A percentile compares a stretch with the other conserved stretches of the same genome.
phyloP scores from a whole-genome alignment of 1,140 invertebrate genomes.

The Caenorhabditis tropicalis region DNA sequence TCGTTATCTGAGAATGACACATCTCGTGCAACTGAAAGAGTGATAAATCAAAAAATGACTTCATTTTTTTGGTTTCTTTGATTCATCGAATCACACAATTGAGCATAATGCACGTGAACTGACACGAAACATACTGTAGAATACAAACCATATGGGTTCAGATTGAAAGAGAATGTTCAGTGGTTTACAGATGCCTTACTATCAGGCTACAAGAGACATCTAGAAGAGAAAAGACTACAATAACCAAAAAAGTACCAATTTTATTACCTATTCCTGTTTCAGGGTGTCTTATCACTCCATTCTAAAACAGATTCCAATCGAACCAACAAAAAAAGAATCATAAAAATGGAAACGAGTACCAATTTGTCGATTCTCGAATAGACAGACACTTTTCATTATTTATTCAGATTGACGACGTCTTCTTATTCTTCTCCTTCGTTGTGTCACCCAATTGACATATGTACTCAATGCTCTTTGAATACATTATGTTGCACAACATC shows the following conservation, averaged over 20 bases:
- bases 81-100: background rate
- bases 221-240: no score
- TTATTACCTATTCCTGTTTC: background rate
- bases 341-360: background rate
- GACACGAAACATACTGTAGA: no score
- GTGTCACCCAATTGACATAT: background rate
- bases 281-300: background rate
- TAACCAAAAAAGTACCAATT: no score
- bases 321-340: background rate
- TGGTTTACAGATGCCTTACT: no score
- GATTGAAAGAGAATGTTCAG: no score
- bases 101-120: background rate
- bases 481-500: background rate
- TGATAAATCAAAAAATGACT: constrained; percentile 3
- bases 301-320: background rate
- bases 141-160: no score
- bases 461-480: background rate
- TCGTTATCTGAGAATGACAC: constrained; percentile 7
- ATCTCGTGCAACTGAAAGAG: background rate
- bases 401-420: constrained; percentile 31
- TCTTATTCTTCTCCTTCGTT: background rate
- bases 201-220: no score
- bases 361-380: background rate
- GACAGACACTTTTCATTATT: background rate
- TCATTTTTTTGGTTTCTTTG: background rate